Percentiles rank a stretch among this genome's conserved stretches.
Conservation (phyloP, 2,113 vertebrate species). For the Cololabis saira region DNA sequence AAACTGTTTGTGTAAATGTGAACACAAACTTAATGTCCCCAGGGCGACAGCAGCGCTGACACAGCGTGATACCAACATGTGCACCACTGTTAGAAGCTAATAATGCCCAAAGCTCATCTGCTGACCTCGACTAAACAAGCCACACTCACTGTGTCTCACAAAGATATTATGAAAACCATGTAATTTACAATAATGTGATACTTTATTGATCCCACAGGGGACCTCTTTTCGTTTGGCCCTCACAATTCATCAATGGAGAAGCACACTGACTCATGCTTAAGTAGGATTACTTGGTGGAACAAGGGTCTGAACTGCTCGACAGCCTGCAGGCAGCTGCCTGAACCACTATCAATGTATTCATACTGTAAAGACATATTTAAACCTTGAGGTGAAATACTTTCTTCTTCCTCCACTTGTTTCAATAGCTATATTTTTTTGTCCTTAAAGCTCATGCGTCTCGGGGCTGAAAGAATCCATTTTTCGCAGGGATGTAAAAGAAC, state of each 20-base stretch:
- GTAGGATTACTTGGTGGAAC: constrained; percentile 31
- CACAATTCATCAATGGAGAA: constrained; percentile 30
- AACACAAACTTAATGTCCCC: constrained; percentile 11
- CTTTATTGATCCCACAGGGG: constrained; percentile 57
- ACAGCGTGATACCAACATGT: constrained; percentile 31
- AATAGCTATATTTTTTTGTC: not conserved
- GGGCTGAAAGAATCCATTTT: not conserved
- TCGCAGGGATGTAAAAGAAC: not conserved
- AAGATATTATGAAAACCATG: constrained; percentile 28
- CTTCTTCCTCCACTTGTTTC: not conserved
- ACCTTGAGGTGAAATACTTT: not conserved
- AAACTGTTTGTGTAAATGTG: not conserved
- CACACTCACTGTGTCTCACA: constrained; percentile 32
- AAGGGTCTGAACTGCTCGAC: constrained; percentile 23
- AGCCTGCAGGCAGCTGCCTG: constrained; percentile 24
- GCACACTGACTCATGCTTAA: constrained; percentile 21
- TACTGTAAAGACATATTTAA: constrained; percentile 8
- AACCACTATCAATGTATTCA: constrained; percentile 11
- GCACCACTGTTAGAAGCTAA: constrained; percentile 19
- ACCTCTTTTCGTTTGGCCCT: constrained; percentile 38
- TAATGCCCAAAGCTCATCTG: constrained; percentile 37
- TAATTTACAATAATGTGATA: constrained; percentile 52
- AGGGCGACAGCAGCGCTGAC: constrained; percentile 11
- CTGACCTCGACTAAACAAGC: constrained; percentile 30
- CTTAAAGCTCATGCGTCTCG: not conserved